A percentile compares a stretch with the other conserved stretches of the same genome.
These are phyloP conservation scores for Pristionchus arcanus DNA, from an alignment of 2,888 invertebrate species.

Conservation along the genomic window DNA sequence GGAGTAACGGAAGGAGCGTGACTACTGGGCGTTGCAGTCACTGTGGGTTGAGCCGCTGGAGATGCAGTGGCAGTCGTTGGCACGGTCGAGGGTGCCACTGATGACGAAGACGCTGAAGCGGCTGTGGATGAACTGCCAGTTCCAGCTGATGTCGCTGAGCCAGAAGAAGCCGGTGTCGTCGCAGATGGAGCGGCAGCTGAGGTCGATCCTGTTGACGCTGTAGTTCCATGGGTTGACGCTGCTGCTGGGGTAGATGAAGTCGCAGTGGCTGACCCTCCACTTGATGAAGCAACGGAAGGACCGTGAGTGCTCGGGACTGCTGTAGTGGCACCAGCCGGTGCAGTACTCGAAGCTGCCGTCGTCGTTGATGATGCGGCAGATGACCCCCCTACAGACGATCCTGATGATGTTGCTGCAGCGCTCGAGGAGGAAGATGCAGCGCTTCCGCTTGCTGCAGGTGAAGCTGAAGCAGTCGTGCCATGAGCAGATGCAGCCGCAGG, in stretches of 20 bases:
- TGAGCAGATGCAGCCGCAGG: neutral
- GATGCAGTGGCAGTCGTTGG: neutral
- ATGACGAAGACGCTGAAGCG: neutral
- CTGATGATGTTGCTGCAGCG: neutral
- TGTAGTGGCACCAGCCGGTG: neutral
- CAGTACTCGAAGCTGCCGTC: neutral
- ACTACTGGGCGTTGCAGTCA: conserved; percentile 54
- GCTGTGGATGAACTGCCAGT: neutral
- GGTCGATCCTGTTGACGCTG: neutral
- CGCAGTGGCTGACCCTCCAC: conserved; percentile 54
- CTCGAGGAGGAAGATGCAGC: conserved; percentile 24
- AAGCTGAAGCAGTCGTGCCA: neutral
- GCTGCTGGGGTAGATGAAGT: conserved; percentile 56
- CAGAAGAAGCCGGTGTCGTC: neutral
- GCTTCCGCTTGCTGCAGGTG: neutral
- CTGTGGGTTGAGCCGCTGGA: neutral
- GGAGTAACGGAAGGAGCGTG: conserved; percentile 57
- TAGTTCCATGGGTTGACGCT: conserved; percentile 54
- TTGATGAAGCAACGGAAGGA: neutral
- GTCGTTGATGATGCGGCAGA: neutral
- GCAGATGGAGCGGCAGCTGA: neutral
- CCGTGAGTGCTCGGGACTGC: neutral
- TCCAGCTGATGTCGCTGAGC: neutral
- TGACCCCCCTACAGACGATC: neutral
- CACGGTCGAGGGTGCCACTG: neutral